phyloP scores from a whole-genome alignment of 1,140 invertebrate species.

The Orchesella cincta region DNA sequence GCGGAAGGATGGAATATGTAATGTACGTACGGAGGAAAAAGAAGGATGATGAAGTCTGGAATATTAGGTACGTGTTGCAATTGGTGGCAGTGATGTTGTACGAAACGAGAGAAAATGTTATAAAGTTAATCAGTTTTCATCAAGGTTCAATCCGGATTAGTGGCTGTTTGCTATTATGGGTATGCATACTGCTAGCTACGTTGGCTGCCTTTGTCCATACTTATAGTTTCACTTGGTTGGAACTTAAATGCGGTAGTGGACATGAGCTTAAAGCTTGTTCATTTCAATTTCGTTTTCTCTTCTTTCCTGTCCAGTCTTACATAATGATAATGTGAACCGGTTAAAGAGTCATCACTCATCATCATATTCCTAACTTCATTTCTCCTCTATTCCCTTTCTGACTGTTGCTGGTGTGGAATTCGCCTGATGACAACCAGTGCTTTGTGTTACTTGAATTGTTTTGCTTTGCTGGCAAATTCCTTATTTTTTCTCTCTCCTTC shows the following conservation, averaged over 20 bases:
- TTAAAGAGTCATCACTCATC: too few relatives aligned
- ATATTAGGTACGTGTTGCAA: neutral
- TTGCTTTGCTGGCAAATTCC: conserved; percentile 14
- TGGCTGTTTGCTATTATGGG: neutral
- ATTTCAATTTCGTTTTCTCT: neutral
- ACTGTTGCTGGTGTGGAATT: neutral
- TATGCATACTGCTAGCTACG: neutral
- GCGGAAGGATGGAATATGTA: too few relatives aligned
- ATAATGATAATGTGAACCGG: conserved; percentile 3
- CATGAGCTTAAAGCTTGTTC: too few relatives aligned
- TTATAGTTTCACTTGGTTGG: neutral
- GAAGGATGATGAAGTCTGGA: too few relatives aligned
- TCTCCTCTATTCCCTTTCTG: too few relatives aligned
- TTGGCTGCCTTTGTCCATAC: neutral
- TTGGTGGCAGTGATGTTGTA: neutral
- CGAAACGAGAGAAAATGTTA: neutral
- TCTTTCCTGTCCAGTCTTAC: neutral
- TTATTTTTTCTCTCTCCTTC: neutral
- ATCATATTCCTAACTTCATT: too few relatives aligned
- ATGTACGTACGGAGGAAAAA: too few relatives aligned
- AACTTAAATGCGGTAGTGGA: too few relatives aligned
- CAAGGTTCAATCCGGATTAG: conserved; percentile 13
- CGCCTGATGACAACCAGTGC: neutral
- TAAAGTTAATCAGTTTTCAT: conserved; percentile 19
- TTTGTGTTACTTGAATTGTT: neutral